Evolutionary conservation across 2,113 vertebrate genomes (phyloP).

Genomic region (Tenebrosternarchus preto): DNA sequence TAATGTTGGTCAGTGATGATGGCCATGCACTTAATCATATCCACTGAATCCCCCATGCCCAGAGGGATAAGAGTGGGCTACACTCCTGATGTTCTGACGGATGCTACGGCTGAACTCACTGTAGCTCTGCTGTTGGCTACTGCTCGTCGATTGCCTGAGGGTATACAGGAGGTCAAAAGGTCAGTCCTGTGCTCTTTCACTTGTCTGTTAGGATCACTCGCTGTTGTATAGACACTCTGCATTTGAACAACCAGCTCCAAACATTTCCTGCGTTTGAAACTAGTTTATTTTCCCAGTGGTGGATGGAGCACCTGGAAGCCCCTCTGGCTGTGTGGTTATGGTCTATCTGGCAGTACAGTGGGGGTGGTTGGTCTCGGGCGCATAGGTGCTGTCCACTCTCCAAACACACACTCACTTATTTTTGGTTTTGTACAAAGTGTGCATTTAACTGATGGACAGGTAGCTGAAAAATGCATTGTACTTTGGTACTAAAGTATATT

Average conservation of each 20-base stretch:
- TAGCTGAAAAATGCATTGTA: too few species aligned
- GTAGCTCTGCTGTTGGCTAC: constrained; percentile 77
- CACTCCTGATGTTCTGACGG: constrained; percentile 73
- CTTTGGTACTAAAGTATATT: too few species aligned
- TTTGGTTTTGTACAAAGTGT: too few species aligned
- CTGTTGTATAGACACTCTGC: too few species aligned
- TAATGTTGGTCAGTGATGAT: too few species aligned
- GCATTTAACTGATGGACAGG: too few species aligned
- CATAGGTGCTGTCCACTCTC: constrained; percentile 70
- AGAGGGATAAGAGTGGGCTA: constrained; percentile 79
- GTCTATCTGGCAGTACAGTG: constrained; percentile 76
- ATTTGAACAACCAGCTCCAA: not conserved
- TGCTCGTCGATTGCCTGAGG: constrained; percentile 75
- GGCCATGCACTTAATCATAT: not conserved
- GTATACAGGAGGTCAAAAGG: constrained; percentile 72
- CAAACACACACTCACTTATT: not conserved
- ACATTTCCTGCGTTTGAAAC: not conserved
- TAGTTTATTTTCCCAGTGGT: constrained; percentile 59
- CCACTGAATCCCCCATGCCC: not conserved
- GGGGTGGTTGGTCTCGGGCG: constrained; percentile 79
- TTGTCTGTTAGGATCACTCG: too few species aligned
- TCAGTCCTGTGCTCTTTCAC: constrained; percentile 22
- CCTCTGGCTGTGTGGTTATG: constrained; percentile 73
- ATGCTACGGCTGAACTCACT: constrained; percentile 72
- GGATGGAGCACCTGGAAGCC: constrained; percentile 77